Evolutionary conservation across 2,888 invertebrate genomes (phyloP).

Genomic region (Anoplius nigerrimus): DNA sequence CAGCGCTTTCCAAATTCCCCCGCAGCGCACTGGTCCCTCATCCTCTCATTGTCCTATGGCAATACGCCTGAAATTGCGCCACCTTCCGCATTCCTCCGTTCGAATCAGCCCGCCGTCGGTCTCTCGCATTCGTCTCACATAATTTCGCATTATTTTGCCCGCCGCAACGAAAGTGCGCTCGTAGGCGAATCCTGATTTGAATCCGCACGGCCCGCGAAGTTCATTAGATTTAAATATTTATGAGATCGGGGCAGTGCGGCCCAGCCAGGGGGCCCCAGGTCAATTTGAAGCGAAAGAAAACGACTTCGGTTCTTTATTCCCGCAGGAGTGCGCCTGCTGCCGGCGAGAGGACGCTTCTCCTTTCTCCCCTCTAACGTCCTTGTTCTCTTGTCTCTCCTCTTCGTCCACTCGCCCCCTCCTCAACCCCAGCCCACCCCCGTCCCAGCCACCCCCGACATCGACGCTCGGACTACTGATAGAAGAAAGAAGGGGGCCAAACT

Average conservation of each 20-base stretch:
- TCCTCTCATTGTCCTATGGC: no score
- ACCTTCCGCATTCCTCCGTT: no score
- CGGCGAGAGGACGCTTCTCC: background rate
- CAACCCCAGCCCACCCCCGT: no score
- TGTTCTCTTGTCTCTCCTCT: background rate
- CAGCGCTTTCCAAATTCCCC: no score
- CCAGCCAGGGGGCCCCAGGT: slow-evolving; percentile 47
- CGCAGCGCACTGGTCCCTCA: no score
- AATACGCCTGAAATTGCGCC: no score
- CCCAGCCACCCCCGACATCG: background rate
- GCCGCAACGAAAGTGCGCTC: slow-evolving; percentile 11
- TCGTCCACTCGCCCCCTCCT: background rate
- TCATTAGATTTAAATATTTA: slow-evolving; percentile 70
- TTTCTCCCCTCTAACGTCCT: no score
- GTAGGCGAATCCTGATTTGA: slow-evolving; percentile 56
- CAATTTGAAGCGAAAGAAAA: slow-evolving; percentile 62
- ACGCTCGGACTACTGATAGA: slow-evolving; percentile 1
- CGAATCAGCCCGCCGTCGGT: background rate
- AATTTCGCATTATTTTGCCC: background rate
- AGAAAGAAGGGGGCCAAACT: slow-evolving; percentile 32
- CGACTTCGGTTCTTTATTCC: slow-evolving; percentile 61
- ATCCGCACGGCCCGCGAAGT: slow-evolving; percentile 63
- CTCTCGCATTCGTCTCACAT: slow-evolving; percentile 3
- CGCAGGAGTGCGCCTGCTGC: slow-evolving; percentile 20
- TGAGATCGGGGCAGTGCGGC: slow-evolving; percentile 48